A percentile compares a stretch with the other conserved stretches of the same genome.
Evolutionary conservation across 2,797 vertebrate genomes (phyloP).

Genomic region (Catostomus latipinnis): DNA sequence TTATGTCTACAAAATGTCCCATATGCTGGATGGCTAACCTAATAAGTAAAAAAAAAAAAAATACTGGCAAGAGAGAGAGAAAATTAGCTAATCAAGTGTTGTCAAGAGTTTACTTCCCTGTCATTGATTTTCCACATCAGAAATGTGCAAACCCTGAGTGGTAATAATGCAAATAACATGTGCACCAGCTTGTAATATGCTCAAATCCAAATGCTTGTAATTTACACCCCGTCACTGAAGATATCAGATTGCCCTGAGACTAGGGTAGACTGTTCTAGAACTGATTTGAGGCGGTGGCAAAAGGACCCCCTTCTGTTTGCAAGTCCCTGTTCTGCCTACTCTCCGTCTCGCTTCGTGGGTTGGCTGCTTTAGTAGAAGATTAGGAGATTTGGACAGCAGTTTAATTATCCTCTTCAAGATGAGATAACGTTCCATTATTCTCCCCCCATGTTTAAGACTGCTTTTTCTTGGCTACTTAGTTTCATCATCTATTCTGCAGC

Average conservation of each 20-base stretch:
- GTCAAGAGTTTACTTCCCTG: slow-evolving; percentile 16
- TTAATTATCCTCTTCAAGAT: slow-evolving; percentile 73
- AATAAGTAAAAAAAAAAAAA: background rate
- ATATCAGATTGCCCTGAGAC: slow-evolving; percentile 58
- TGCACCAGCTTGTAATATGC: slow-evolving; percentile 50
- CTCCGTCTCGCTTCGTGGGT: slow-evolving; percentile 39
- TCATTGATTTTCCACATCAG: slow-evolving; percentile 51
- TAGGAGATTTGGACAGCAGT: slow-evolving; percentile 71
- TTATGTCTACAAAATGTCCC: slow-evolving; percentile 24
- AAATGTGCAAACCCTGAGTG: slow-evolving; percentile 53
- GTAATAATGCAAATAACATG: slow-evolving; percentile 48
- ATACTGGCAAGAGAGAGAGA: too few species aligned
- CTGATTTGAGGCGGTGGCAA: slow-evolving; percentile 38
- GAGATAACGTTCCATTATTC: slow-evolving; percentile 62
- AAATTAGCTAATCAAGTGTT: background rate
- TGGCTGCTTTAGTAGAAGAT: slow-evolving; percentile 66
- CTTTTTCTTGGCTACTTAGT: slow-evolving; percentile 70
- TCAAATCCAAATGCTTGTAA: slow-evolving; percentile 52
- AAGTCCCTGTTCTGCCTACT: slow-evolving; percentile 33
- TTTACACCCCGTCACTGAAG: slow-evolving; percentile 57
- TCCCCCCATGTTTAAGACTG: slow-evolving; percentile 63
- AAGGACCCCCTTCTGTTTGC: slow-evolving; percentile 40
- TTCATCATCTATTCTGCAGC: slow-evolving; percentile 73
- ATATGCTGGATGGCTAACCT: background rate
- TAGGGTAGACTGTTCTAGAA: slow-evolving; percentile 47